Percentiles rank a stretch among this genome's conserved stretches.
phyloP scores from a whole-genome alignment of 1,140 invertebrate species.

The Drosophila sp. region DNA sequence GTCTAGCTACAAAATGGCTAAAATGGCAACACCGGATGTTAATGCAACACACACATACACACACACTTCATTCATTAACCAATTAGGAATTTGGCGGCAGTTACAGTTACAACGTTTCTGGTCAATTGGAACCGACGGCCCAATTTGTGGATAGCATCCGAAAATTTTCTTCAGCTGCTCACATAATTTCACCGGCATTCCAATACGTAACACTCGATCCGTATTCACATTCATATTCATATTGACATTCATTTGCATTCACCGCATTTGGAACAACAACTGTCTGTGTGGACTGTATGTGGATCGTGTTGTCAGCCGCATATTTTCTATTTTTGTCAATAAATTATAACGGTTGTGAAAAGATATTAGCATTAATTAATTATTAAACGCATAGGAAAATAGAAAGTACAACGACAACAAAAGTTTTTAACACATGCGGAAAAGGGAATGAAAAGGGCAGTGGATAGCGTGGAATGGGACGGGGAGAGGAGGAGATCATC shows the following conservation, averaged over 20 bases:
- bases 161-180: constrained; percentile 14
- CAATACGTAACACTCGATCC: constrained; percentile 55
- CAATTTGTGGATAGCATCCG: neutral
- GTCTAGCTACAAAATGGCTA: too few species aligned
- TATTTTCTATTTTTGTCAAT: constrained; percentile 77
- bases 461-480: neutral
- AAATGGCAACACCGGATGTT: too few species aligned
- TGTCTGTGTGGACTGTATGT: constrained; percentile 33
- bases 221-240: constrained; percentile 38
- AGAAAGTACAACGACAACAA: constrained; percentile 64
- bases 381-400: constrained; percentile 78
- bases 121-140: constrained; percentile 7
- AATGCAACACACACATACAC: constrained; percentile 1
- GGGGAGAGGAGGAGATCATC: neutral
- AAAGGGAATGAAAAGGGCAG: neutral
- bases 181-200: constrained; percentile 65
- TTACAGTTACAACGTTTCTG: constrained; percentile 1
- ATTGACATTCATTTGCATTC: constrained; percentile 58
- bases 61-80: neutral
- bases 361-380: constrained; percentile 84
- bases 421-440: constrained; percentile 32
- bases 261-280: constrained; percentile 32
- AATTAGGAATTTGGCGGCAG: neutral
- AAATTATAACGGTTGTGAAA: constrained; percentile 83
- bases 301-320: constrained; percentile 27